Percentiles rank a stretch among this genome's conserved stretches.
phyloP scores from a whole-genome alignment of 2,888 invertebrate genomes.

The Melinaea menophilus region DNA sequence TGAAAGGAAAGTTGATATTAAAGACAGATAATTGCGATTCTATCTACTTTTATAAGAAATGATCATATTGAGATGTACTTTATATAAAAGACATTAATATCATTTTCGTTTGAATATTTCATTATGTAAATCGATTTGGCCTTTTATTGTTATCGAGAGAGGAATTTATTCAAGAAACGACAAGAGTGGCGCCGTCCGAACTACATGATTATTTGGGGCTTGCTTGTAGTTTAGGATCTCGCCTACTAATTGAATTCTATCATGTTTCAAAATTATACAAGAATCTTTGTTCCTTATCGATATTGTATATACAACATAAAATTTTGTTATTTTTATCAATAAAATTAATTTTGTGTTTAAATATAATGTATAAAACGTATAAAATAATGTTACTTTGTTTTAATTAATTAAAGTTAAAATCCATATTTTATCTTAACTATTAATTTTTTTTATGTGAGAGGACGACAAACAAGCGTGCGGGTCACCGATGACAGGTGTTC shows the following conservation, averaged over 20 bases:
- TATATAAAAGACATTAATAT: neutral
- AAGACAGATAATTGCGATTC: neutral
- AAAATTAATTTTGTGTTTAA: too few species aligned
- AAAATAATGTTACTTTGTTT: too few species aligned
- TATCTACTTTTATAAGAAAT: neutral
- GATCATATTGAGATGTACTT: slow-evolving; percentile 8
- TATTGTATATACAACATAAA: too few species aligned
- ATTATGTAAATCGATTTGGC: slow-evolving; percentile 23
- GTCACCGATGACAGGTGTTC: too few species aligned
- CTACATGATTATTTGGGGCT: slow-evolving; percentile 12
- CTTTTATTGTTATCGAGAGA: slow-evolving; percentile 13
- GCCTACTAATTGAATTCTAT: slow-evolving; percentile 4
- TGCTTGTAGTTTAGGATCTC: slow-evolving; percentile 8
- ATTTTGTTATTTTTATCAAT: too few species aligned
- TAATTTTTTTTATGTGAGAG: too few species aligned
- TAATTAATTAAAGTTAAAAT: too few species aligned
- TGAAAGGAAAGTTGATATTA: neutral
- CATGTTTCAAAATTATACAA: neutral
- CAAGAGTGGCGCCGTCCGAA: slow-evolving; percentile 15
- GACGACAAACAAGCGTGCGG: too few species aligned
- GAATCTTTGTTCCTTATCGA: too few species aligned
- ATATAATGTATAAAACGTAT: too few species aligned
- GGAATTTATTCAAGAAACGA: slow-evolving; percentile 14
- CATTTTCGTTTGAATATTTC: slow-evolving; percentile 12
- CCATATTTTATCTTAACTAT: too few species aligned